These are phyloP conservation scores for Hippasteria phrygiana DNA, from an alignment of 53 echinoderm and acorn worm genomes.

Conservation along the genomic window DNA sequence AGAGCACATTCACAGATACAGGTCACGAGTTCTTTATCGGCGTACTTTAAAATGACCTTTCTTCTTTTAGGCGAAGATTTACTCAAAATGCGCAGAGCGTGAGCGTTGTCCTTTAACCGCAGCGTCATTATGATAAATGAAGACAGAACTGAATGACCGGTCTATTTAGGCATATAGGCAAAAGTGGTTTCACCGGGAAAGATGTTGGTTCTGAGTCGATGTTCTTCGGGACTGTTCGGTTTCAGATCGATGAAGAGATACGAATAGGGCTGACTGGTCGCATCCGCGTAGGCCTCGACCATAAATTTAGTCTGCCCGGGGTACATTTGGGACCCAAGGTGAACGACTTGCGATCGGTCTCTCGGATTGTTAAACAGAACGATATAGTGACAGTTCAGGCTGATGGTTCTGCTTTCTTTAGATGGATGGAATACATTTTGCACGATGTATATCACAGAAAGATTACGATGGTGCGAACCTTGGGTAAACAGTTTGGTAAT, in stretches of 20 bases:
- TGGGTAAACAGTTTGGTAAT: constrained; percentile 79
- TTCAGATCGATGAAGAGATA: constrained; percentile 61
- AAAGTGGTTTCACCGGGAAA: constrained; percentile 34
- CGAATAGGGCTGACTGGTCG: too few species aligned
- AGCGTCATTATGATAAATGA: constrained; percentile 37
- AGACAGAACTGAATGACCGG: background rate
- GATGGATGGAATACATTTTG: too few species aligned
- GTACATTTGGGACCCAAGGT: too few species aligned
- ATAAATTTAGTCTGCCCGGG: too few species aligned
- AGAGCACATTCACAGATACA: constrained; percentile 74
- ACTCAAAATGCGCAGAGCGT: constrained; percentile 58
- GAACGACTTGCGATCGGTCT: constrained; percentile 73
- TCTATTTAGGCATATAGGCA: constrained; percentile 37
- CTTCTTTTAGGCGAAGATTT: constrained; percentile 54
- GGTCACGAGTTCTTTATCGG: constrained; percentile 25
- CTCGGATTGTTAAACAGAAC: constrained; percentile 76
- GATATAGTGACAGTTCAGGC: too few species aligned
- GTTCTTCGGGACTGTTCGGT: constrained; percentile 31
- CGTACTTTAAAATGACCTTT: constrained; percentile 17
- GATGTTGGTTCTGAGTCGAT: constrained; percentile 20
- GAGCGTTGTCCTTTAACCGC: constrained; percentile 35
- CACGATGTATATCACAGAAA: constrained; percentile 72
- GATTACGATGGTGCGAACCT: constrained; percentile 79
- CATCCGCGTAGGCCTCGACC: too few species aligned
- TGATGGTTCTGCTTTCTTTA: too few species aligned